Percentiles rank a stretch among this genome's conserved stretches.
Conservation (phyloP, 2,113 vertebrate species). For the Dendrocopos noguchii region DNA sequence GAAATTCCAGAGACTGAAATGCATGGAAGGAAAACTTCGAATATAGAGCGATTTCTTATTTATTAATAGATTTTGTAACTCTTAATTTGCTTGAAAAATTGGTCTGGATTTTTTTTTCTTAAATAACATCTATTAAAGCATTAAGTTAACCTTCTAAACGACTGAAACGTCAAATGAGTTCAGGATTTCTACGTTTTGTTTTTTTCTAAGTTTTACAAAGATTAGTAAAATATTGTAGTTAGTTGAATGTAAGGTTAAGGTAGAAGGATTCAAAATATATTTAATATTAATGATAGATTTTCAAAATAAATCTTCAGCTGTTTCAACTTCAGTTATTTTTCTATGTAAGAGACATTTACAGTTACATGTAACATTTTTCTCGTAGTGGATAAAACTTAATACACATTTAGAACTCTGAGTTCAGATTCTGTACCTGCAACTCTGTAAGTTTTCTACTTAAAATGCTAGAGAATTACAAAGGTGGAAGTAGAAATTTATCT, state of each 20-base stretch:
- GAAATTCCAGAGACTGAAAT: background rate
- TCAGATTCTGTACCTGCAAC: background rate
- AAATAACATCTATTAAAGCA: background rate
- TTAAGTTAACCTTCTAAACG: background rate
- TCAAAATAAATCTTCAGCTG: accelerated
- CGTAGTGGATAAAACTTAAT: background rate
- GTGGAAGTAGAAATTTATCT: background rate
- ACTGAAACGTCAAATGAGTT: background rate
- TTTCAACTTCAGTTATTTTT: background rate
- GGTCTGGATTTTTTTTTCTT: background rate
- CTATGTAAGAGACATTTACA: background rate
- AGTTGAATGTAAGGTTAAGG: background rate
- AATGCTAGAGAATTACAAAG: background rate
- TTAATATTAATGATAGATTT: background rate
- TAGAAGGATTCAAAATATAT: background rate
- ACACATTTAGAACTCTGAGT: background rate
- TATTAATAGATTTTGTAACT: background rate
- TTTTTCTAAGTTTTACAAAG: background rate
- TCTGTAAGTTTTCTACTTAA: background rate
- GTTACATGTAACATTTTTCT: background rate
- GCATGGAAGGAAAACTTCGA: background rate
- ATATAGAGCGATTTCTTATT: background rate
- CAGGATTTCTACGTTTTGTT: background rate
- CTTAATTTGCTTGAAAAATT: background rate
- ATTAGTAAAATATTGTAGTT: background rate